Base-by-base conservation (phyloP, 2,113 vertebrate genomes). In the Ramphastos sulfuratus region DNA sequence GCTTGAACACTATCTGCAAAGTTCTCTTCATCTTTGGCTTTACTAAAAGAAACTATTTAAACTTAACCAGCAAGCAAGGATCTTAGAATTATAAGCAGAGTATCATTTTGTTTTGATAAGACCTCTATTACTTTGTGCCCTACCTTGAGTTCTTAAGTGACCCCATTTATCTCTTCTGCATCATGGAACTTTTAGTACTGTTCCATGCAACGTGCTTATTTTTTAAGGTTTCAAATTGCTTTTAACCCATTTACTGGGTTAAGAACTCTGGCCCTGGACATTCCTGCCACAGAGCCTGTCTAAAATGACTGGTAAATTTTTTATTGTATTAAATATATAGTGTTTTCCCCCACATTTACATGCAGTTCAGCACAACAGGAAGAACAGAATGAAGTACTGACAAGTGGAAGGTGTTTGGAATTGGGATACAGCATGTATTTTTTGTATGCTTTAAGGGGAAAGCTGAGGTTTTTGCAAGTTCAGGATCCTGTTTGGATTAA, bases 11-110 rank as follows among this genome's bases (percentile, higher is more conserved):
- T 95, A 97, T 96, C 96, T 93, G 86, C 88, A 84, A 90, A 91
- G 61, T 94, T 96, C 91, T 96, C 89, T 64, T 89, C 50, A 76
- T 85, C 96, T 95, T 93, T 97, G 96, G 97, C 96, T 93, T 92
- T 94, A n/a, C 94, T 97, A 96, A 97, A 98, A 97, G 97, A 97
- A 97, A 79, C 96, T 96, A 97, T 97, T 98, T 98, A 97, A 96
- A 96, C 89, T 81, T 87, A 93, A 96, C 95, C 81, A 94, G 37
- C 91, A 80, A 69, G 50, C 91, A 94, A 74, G 84, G 96, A 95
- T 97, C 82, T 92, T 96, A 95, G 93, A 96, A 95, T 92, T 95
- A 71, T 59, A 85, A 93, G 87, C 85, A 89, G 61, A 94, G 93
- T 86, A 97, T 97, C 96, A 92, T 96, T 96, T 96, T 95, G 75